Conservation (phyloP, 2,888 invertebrate species). For the Spialia ferax region DNA sequence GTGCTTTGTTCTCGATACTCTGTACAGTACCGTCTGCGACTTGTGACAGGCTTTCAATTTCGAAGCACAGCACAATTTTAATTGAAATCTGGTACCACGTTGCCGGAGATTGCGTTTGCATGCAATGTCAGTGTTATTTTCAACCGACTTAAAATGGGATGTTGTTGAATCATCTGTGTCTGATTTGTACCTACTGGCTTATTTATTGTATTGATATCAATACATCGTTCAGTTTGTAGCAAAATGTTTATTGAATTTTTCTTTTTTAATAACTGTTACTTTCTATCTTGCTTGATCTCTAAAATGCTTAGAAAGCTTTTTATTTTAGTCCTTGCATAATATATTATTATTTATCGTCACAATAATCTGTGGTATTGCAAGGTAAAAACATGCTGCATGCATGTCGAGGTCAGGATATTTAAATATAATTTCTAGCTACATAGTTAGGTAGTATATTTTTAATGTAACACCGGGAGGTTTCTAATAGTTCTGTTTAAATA, state of each 20-base stretch:
- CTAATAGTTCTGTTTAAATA: too few species aligned
- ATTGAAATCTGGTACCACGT: constrained; percentile 21
- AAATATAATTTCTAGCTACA: neutral
- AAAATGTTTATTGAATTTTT: too few species aligned
- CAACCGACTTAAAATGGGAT: neutral
- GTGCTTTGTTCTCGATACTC: neutral
- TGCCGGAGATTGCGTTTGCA: neutral
- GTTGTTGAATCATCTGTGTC: neutral
- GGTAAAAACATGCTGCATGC: neutral
- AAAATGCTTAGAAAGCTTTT: neutral
- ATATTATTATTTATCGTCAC: neutral
- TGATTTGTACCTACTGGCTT: too few species aligned
- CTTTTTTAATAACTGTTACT: neutral
- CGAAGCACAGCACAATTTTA: constrained; percentile 19
- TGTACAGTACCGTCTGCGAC: neutral
- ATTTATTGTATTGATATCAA: too few species aligned
- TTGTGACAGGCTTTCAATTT: constrained; percentile 15
- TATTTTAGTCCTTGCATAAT: neutral
- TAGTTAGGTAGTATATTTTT: too few species aligned
- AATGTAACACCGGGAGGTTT: too few species aligned
- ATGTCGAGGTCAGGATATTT: neutral
- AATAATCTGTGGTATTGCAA: neutral
- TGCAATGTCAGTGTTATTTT: neutral
- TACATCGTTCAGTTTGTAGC: too few species aligned
- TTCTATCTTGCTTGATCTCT: neutral